Percentiles rank a stretch among this genome's conserved stretches.
Evolutionary conservation across 1,140 invertebrate genomes (phyloP).

Genomic region (Galleria mellonella): DNA sequence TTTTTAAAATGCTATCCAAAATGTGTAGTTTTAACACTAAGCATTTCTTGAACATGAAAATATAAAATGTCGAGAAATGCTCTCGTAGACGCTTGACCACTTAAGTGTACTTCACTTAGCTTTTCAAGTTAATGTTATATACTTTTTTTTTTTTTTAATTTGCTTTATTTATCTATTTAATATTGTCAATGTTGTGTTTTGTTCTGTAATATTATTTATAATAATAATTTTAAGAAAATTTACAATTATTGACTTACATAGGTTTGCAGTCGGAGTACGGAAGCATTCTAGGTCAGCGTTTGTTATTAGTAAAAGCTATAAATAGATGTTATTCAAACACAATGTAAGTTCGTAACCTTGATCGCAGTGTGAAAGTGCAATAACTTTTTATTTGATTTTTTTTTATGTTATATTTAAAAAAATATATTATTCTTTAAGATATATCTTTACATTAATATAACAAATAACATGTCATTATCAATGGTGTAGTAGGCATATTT

Average conservation of each 20-base stretch:
- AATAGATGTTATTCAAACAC: constrained; percentile 10
- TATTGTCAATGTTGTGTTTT: constrained; percentile 23
- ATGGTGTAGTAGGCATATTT: no score
- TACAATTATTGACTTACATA: background rate
- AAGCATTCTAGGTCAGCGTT: background rate
- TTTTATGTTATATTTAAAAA: no score
- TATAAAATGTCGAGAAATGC: constrained; percentile 2
- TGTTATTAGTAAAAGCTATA: constrained; percentile 11
- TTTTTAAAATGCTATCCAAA: constrained; percentile 2
- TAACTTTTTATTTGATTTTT: no score
- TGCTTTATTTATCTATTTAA: constrained; percentile 24
- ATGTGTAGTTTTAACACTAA: constrained; percentile 5
- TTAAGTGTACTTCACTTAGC: constrained; percentile 17
- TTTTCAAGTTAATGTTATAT: constrained; percentile 18
- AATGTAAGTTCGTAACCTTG: constrained; percentile 1
- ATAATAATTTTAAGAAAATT: background rate
- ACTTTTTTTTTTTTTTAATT: constrained; percentile 18
- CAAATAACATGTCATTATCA: no score
- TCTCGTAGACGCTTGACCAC: constrained; percentile 9
- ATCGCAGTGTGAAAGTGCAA: no score
- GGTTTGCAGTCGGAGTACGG: background rate
- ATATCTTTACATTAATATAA: no score
- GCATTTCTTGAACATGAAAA: background rate
- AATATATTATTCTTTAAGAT: no score
- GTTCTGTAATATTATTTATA: constrained; percentile 13